These are phyloP conservation scores for Nomada ferruginata DNA, from an alignment of 2,888 invertebrate species.

Conservation along the genomic window DNA sequence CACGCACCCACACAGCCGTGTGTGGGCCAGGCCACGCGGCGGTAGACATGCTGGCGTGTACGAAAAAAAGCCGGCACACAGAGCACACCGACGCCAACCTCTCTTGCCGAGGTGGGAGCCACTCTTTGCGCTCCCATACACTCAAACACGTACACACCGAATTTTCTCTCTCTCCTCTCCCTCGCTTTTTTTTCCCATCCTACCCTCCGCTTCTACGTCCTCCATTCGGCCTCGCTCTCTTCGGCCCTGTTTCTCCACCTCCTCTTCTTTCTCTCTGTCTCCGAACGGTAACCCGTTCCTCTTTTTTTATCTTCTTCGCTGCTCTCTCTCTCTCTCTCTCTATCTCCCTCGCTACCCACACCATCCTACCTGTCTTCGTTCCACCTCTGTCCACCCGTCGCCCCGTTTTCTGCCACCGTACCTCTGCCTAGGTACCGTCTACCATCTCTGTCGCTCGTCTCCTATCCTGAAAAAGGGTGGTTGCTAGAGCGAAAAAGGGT, in stretches of 20 bases:
- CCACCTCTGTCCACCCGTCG: neutral
- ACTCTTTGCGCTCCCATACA: conserved; percentile 68
- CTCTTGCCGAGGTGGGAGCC: conserved; percentile 65
- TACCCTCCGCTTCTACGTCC: conserved; percentile 21
- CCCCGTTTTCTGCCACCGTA: conserved; percentile 25
- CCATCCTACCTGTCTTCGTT: conserved; percentile 30
- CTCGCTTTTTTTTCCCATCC: neutral
- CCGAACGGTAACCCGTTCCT: conserved; percentile 48
- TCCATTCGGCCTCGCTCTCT: conserved; percentile 21
- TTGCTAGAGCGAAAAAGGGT: conserved; percentile 74
- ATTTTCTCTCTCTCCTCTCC: conserved; percentile 55
- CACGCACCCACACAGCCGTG: conserved; percentile 55
- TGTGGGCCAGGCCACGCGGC: conserved; percentile 50
- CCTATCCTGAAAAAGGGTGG: conserved; percentile 72
- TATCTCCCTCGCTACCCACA: conserved; percentile 1
- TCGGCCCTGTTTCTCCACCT: conserved; percentile 14
- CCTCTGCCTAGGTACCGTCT: conserved; percentile 23
- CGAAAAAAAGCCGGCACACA: conserved; percentile 71
- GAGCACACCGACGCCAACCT: conserved; percentile 65
- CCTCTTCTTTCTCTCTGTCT: conserved; percentile 44
- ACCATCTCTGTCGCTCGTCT: conserved; percentile 55
- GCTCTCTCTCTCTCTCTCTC: neutral
- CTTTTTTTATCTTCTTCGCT: conserved; percentile 33
- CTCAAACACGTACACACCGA: conserved; percentile 58
- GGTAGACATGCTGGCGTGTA: conserved; percentile 69